Conservation (phyloP, 2,888 invertebrate genomes). For the Bombylius discolor region DNA sequence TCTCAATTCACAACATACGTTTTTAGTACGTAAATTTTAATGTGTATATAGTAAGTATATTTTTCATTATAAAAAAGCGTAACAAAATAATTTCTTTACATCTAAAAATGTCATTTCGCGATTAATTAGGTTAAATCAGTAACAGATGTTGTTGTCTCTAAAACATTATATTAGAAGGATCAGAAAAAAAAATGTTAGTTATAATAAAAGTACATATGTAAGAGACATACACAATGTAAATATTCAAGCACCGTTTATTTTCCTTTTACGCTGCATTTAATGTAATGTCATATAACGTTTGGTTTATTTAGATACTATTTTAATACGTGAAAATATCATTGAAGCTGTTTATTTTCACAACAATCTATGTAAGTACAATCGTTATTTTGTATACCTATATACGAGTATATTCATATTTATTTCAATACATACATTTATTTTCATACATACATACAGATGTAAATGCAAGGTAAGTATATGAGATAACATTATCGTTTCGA, state of each 20-base stretch:
- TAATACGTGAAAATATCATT: neutral
- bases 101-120: slow-evolving; percentile 13
- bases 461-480: neutral
- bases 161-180: slow-evolving; percentile 1
- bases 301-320: neutral
- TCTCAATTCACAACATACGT: no score
- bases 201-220: neutral
- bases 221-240: neutral
- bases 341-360: neutral
- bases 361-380: no score
- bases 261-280: neutral
- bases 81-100: no score
- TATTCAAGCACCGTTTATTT: neutral
- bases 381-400: no score
- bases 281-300: neutral
- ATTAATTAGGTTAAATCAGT: slow-evolving; percentile 40
- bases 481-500: neutral
- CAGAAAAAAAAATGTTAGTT: neutral
- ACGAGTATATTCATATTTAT: no score
- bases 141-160: slow-evolving; percentile 32
- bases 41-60: no score
- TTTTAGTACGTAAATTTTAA: no score
- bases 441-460: no score
- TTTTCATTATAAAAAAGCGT: no score
- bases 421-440: no score